Conservation (phyloP, 2,113 vertebrate genomes). For the Physeter macrocephalus region DNA sequence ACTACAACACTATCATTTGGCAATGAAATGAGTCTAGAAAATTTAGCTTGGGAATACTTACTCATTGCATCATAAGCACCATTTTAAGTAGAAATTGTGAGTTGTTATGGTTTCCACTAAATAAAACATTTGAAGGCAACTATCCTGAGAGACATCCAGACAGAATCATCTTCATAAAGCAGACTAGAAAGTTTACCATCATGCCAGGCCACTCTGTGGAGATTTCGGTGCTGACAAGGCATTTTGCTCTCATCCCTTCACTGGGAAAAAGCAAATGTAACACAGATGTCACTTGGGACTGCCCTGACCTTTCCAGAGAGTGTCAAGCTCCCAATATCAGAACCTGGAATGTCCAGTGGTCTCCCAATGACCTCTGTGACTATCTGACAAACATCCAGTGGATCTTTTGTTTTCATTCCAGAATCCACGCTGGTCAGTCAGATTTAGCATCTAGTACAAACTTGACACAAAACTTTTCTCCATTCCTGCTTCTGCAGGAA, state of each 20-base stretch:
- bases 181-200: neutral
- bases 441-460: neutral
- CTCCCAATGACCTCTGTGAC: neutral
- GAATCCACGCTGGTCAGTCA: neutral
- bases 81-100: neutral
- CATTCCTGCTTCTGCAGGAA: neutral
- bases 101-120: neutral
- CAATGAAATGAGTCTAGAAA: neutral
- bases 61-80: neutral
- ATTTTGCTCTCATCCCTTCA: neutral
- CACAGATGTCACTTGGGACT: neutral
- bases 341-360: neutral
- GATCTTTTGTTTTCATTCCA: neutral
- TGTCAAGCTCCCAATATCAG: neutral
- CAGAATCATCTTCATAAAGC: neutral
- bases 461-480: neutral
- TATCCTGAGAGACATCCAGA: neutral
- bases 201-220: neutral
- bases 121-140: neutral
- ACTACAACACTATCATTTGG: neutral
- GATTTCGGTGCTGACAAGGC: neutral
- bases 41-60: neutral
- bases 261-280: neutral
- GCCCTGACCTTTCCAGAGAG: neutral
- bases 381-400: neutral